A percentile compares a stretch with the other conserved stretches of the same genome.
Evolutionary conservation across 2,888 invertebrate species (phyloP).

Genomic region (Lottia gigantea): DNA sequence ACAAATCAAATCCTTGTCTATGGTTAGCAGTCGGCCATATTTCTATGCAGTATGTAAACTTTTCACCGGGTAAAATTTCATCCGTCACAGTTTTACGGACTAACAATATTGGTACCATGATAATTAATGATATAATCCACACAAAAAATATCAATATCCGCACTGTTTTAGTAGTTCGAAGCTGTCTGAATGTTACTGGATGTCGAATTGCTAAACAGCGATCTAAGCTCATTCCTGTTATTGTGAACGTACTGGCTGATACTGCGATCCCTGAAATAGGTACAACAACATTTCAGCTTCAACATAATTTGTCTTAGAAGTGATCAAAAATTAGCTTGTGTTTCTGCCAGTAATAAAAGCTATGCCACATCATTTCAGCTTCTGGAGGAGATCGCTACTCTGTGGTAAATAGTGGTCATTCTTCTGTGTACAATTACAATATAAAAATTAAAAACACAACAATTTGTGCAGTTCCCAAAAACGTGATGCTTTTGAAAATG

Average conservation of each 20-base stretch:
- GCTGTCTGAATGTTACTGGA: slow-evolving; percentile 78
- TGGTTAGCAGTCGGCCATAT: slow-evolving; percentile 72
- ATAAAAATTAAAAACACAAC: too few relatives aligned
- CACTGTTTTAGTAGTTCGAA: slow-evolving; percentile 78
- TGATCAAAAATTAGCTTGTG: too few relatives aligned
- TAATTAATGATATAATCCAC: slow-evolving; percentile 77
- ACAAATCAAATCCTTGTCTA: slow-evolving; percentile 75
- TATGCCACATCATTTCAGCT: too few relatives aligned
- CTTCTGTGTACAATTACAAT: too few relatives aligned
- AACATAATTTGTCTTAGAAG: too few relatives aligned
- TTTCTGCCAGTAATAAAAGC: too few relatives aligned
- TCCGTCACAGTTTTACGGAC: slow-evolving; percentile 58
- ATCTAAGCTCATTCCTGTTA: slow-evolving; percentile 84
- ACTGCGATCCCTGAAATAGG: slow-evolving; percentile 71
- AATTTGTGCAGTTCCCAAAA: too few relatives aligned
- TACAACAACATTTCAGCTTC: too few relatives aligned
- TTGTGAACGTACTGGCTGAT: slow-evolving; percentile 83
- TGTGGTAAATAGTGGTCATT: too few relatives aligned
- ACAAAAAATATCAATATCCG: slow-evolving; percentile 74
- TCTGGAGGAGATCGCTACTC: too few relatives aligned
- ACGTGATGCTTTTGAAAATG: too few relatives aligned
- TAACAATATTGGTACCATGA: slow-evolving; percentile 77
- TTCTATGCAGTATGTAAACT: slow-evolving; percentile 72
- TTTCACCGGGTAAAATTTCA: slow-evolving; percentile 34
- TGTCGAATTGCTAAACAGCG: slow-evolving; percentile 78